Evolutionary conservation across 2,797 vertebrate genomes (phyloP).

Genomic region (Hoplostethus atlanticus): DNA sequence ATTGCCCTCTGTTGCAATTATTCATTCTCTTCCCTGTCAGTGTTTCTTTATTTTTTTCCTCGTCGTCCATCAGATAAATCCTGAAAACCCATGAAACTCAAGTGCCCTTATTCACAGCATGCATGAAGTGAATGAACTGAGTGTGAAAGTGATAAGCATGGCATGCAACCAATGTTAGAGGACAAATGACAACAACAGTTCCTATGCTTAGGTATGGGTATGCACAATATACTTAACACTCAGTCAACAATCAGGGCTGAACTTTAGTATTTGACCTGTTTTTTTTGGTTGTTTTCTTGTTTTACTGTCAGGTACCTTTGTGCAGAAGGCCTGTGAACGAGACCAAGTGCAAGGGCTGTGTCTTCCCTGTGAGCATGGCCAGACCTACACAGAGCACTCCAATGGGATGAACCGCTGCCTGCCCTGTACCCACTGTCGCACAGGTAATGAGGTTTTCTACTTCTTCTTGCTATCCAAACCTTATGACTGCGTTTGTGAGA

Average conservation of each 20-base stretch:
- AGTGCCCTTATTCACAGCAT: slow-evolving; percentile 37
- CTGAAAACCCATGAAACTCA: slow-evolving; percentile 53
- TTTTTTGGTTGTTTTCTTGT: slow-evolving; percentile 8
- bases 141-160: slow-evolving; percentile 25
- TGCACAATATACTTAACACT: background rate
- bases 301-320: slow-evolving; percentile 79
- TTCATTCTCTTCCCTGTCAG: background rate
- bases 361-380: slow-evolving; percentile 74
- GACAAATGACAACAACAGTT: slow-evolving; percentile 13
- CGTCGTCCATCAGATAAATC: slow-evolving; percentile 34
- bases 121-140: slow-evolving; percentile 11
- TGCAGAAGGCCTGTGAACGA: slow-evolving; percentile 75
- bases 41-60: background rate
- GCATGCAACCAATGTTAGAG: slow-evolving; percentile 10
- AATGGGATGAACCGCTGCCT: slow-evolving; percentile 86
- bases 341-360: slow-evolving; percentile 77
- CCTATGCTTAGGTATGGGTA: background rate
- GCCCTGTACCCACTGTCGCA: slow-evolving; percentile 84
- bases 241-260: background rate
- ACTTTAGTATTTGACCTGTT: background rate
- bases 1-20: slow-evolving; percentile 6
- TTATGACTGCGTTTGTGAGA: background rate
- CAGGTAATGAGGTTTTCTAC: slow-evolving; percentile 65
- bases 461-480: background rate
- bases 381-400: slow-evolving; percentile 85